Conservation (phyloP, 2,888 invertebrate species). For the Himalopsyche anomala region DNA sequence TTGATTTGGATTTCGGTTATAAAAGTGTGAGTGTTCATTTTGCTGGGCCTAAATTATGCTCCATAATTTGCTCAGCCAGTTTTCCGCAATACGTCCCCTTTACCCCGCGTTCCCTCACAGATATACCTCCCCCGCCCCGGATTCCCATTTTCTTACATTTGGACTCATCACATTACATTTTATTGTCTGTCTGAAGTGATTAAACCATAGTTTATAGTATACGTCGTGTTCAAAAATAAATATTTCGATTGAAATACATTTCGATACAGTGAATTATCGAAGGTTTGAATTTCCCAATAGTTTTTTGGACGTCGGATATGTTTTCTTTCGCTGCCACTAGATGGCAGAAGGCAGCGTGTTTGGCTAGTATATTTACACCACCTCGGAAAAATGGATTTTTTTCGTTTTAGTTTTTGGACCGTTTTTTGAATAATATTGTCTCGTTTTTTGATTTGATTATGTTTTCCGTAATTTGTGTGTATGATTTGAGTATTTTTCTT, state of each 20-base stretch:
- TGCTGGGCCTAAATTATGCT: slow-evolving; percentile 34
- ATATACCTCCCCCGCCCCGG: slow-evolving; percentile 31
- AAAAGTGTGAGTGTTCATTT: slow-evolving; percentile 26
- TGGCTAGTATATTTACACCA: slow-evolving; percentile 57
- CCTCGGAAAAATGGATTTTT: slow-evolving; percentile 59
- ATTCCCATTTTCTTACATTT: slow-evolving; percentile 16
- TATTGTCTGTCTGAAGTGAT: slow-evolving; percentile 25
- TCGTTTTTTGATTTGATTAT: slow-evolving; percentile 20
- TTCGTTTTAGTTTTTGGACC: slow-evolving; percentile 49
- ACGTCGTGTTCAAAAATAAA: not conserved
- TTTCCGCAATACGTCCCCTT: slow-evolving; percentile 34
- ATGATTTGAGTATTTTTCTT: slow-evolving; percentile 10
- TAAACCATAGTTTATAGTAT: not conserved
- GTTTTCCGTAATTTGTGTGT: slow-evolving; percentile 17
- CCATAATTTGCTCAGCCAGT: slow-evolving; percentile 34
- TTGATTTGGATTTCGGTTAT: slow-evolving; percentile 25
- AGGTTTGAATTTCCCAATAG: not conserved
- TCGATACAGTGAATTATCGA: slow-evolving; percentile 12
- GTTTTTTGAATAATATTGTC: slow-evolving; percentile 30
- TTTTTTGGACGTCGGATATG: slow-evolving; percentile 26
- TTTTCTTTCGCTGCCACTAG: slow-evolving; percentile 48
- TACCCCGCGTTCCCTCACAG: slow-evolving; percentile 26
- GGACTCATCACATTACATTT: not conserved
- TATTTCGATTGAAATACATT: not conserved
- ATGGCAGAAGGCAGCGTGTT: slow-evolving; percentile 55